A percentile compares a stretch with the other conserved stretches of the same genome.
Evolutionary conservation across 2,797 vertebrate species (phyloP).

Genomic region (Ceyx erithaca): DNA sequence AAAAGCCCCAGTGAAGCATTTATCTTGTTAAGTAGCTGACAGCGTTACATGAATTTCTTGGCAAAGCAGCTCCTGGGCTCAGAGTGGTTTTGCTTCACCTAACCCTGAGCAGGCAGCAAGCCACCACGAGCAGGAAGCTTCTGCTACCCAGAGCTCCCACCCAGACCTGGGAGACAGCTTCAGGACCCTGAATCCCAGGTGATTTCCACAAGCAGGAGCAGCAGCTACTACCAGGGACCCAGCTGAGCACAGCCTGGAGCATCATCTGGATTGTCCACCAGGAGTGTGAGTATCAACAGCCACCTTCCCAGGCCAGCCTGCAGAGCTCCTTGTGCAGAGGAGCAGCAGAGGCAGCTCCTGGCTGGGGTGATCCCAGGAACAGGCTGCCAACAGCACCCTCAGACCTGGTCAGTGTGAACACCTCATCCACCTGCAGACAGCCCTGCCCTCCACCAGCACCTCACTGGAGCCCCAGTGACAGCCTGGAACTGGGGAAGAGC

Average conservation of each 20-base stretch:
- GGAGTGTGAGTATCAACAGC: neutral
- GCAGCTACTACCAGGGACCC: neutral
- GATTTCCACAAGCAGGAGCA: neutral
- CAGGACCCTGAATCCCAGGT: neutral
- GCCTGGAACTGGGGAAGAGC: neutral
- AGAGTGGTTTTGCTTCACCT: constrained; percentile 44
- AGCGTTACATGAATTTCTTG: constrained; percentile 42
- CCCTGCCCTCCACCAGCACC: neutral
- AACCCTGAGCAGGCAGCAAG: neutral
- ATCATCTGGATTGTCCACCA: neutral
- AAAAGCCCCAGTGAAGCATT: constrained; percentile 60
- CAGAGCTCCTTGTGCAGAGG: neutral
- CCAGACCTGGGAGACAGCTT: neutral
- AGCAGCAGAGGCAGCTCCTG: neutral
- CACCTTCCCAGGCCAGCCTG: neutral
- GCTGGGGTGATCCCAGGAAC: neutral
- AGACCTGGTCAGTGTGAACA: neutral
- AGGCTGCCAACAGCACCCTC: no score
- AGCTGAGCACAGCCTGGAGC: rapidly evolving
- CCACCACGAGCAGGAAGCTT: neutral
- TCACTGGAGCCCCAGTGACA: neutral
- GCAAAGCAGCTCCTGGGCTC: constrained; percentile 19
- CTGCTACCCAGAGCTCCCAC: neutral
- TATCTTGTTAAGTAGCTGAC: constrained; percentile 64
- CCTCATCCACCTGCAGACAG: neutral